Base-by-base conservation (phyloP, 1,140 invertebrate species). In the Drosophila chauvacae region DNA sequence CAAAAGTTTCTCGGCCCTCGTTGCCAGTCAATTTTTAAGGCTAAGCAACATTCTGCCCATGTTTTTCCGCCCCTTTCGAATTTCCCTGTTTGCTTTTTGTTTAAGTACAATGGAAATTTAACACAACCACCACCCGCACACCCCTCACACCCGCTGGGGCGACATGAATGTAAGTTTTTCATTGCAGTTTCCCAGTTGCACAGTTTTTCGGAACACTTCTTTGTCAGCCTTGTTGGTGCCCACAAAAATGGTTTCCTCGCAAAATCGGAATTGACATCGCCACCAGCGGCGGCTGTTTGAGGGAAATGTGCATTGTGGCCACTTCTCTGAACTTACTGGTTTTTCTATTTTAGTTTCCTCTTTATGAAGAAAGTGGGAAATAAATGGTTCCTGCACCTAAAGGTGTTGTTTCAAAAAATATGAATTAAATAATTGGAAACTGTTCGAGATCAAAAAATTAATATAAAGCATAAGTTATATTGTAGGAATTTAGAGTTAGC, bases 171-270 rank as follows among this genome's bases (percentile, higher is more conserved):
- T 83, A 70, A 86, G 39, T 69, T 79, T 79, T 82, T 79, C 75
- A 79, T 70, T 72, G 71, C 65, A 73, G 39, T 78, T 83, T 78
- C 45, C 68, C 77, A 55, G 53, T 73, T 77, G 68, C 61, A 11
- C 77, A 13, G 56, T 13, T 77, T 28, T 39, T 28, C 28, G 35
- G 57, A 73, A 28, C 30, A 81, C 58, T 86, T 85, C 65, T 76
- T 79, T 83, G 80, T 83, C 80, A 79, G 82, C 60, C 79, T 68
- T 82, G 63, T 60, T 70, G 30, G 58, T 65, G 37, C 13, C 72
- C 51, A 41, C 71, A 56, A 41, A 66, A 75, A 83, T 79, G 70
- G 79, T 83, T 82, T 82, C 70, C 83, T 82, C 83, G 77, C 60
- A 53, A 57, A 64, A 69, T 44, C 70, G 45, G 63, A 82, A 82